Conservation (phyloP, 2,797 vertebrate genomes). For the Bovichtus variegatus region DNA sequence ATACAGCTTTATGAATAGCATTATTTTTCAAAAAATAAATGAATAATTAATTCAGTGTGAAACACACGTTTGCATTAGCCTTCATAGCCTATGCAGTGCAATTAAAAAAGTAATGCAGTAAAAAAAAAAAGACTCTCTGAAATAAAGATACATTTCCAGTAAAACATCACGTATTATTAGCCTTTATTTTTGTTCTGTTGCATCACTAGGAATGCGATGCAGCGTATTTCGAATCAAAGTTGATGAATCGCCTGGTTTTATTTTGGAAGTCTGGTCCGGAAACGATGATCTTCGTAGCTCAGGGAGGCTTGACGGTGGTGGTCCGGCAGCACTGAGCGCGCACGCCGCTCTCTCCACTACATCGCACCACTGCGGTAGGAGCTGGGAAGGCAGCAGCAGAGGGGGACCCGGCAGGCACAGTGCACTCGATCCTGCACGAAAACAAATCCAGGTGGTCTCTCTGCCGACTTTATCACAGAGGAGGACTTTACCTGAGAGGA, state of each 20-base stretch:
- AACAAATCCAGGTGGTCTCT: constrained; percentile 34
- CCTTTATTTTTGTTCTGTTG: accelerated
- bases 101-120: accelerated
- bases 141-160: accelerated
- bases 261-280: constrained; percentile 57
- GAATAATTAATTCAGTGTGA: background rate
- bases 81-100: background rate
- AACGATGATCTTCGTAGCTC: background rate
- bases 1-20: background rate
- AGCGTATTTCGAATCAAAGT: background rate
- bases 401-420: constrained; percentile 45
- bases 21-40: too few species aligned
- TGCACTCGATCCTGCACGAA: constrained; percentile 60
- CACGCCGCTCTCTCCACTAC: constrained; percentile 70
- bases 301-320: constrained; percentile 34
- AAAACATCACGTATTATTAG: background rate
- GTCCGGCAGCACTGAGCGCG: constrained; percentile 66
- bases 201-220: background rate
- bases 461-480: constrained; percentile 47
- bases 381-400: constrained; percentile 56
- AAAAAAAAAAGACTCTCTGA: too few species aligned
- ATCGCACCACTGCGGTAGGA: constrained; percentile 84
- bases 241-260: background rate
- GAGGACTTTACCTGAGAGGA: constrained; percentile 77
- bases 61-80: background rate